These are phyloP conservation scores for Anthophora plumipes DNA, from an alignment of 2,888 invertebrate genomes.

Conservation along the genomic window DNA sequence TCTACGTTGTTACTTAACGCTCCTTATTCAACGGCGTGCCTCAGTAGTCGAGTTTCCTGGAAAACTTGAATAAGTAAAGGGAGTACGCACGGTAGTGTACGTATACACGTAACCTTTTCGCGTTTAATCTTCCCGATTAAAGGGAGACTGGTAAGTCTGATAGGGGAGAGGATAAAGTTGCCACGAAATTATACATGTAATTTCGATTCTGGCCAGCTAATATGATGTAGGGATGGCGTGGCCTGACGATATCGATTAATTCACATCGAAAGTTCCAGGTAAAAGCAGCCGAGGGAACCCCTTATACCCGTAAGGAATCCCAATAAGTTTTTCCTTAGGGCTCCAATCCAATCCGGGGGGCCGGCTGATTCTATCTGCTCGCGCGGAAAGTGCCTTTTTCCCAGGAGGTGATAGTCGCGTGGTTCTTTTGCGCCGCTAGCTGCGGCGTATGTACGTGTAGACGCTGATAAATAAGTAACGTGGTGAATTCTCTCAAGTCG, in stretches of 20 bases:
- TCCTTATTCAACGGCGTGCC: constrained; percentile 5
- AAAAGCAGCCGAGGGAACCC: constrained; percentile 47
- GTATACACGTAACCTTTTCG: not conserved
- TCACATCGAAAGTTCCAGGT: constrained; percentile 30
- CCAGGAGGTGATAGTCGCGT: constrained; percentile 60
- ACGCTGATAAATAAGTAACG: constrained; percentile 71
- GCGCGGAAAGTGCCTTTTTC: constrained; percentile 70
- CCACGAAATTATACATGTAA: constrained; percentile 44
- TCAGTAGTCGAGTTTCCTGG: not conserved
- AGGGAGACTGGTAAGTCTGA: not conserved
- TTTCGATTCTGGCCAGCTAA: constrained; percentile 42
- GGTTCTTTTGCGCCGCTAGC: constrained; percentile 54
- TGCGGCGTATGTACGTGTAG: constrained; percentile 48
- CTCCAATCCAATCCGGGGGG: constrained; percentile 71
- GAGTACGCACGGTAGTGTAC: too few species aligned
- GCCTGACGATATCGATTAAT: constrained; percentile 59
- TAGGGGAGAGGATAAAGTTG: not conserved
- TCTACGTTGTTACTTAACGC: constrained; percentile 25
- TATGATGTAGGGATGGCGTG: constrained; percentile 26
- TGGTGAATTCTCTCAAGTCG: constrained; percentile 67
- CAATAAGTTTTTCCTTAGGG: constrained; percentile 72
- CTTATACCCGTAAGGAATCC: constrained; percentile 71
- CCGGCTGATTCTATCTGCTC: constrained; percentile 68
- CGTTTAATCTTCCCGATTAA: constrained; percentile 38
- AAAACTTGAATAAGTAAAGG: constrained; percentile 12